Evolutionary conservation across 2,797 vertebrate species (phyloP), one percentile per base, ranked within the genome.

Genomic region (Anguilla megastoma): DNA sequence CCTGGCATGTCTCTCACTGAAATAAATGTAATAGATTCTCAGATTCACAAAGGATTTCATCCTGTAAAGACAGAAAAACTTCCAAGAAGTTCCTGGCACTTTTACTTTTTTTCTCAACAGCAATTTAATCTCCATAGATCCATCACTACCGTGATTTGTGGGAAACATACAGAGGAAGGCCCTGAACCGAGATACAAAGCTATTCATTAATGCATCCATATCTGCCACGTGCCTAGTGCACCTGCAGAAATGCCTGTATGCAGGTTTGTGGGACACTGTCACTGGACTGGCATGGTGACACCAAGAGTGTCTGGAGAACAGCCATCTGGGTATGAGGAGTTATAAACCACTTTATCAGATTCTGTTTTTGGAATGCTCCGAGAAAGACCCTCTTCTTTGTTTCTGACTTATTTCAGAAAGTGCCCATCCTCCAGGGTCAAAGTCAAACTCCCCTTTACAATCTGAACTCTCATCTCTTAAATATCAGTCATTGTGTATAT

Each of bases 251-350:
- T 60, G 76, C 33, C 76, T 48, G 33, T 16, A 18, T 48, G 76
- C 76, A 80, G 76, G 76, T 80, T 80, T 80, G 76, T 80, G 76
- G 76, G 76, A 80, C 76, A 80, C 33, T 36, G 33, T 80, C 76
- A 48, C 76, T 16, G 14, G 71, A 12, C 71, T 76, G 71, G 71
- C 36, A 80, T 7, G 41, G 4, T 45, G 36, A 48, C 76, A 80
- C 36, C 18, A 3, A 41, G 76, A 45, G 10, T 24, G 41, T 24
- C 76, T 48, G 71, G 36, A 24, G 7, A 41, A 48, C 76, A 48
- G 14, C 24, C 76, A 18, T 80, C 7, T 80, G 76, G 76, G 36
- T 9, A 41, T 16, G 14, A 21, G 18, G 4, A 9, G 14, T 80
- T 45, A 18, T 80, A 7, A 45, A 48, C 16, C 76, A 45, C 76